These are phyloP conservation scores for Pangasius djambal DNA, from an alignment of 2,797 vertebrate species.

Conservation along the genomic window DNA sequence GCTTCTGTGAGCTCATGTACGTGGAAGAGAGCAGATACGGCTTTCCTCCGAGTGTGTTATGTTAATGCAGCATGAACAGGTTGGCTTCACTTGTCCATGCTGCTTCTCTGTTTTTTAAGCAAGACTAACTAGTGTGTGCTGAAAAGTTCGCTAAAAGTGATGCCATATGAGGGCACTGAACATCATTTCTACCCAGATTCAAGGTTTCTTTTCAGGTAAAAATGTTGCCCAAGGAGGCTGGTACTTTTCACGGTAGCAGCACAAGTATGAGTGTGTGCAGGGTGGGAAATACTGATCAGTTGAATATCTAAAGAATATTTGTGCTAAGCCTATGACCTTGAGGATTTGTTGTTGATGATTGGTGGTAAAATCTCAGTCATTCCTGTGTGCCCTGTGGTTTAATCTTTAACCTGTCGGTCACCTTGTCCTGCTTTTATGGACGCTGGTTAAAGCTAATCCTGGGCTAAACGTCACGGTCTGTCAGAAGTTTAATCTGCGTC, in stretches of 20 bases:
- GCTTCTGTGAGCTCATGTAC: background rate
- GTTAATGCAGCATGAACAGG: background rate
- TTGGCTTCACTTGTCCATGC: background rate
- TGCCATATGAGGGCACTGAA: background rate
- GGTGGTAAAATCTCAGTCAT: conserved; percentile 6
- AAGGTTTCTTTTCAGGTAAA: background rate
- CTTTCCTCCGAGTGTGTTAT: background rate
- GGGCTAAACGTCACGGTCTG: conserved; percentile 6
- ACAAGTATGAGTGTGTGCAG: background rate
- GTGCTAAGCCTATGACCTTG: background rate
- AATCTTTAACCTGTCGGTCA: conserved; percentile 34
- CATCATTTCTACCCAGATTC: background rate
- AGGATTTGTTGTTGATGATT: background rate
- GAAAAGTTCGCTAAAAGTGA: background rate
- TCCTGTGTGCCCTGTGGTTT: conserved; percentile 35
- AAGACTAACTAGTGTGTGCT: background rate
- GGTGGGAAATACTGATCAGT: background rate
- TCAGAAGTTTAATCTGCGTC: conserved; percentile 13
- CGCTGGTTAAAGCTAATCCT: conserved; percentile 20
- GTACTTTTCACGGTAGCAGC: background rate
- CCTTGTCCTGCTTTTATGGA: conserved; percentile 31
- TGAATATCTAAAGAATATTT: background rate
- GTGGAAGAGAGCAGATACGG: background rate
- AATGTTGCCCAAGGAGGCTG: background rate
- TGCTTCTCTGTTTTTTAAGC: background rate